Evolutionary conservation across 2,888 invertebrate genomes (phyloP), one percentile per base, ranked within the genome.

Genomic region (Willowsia nigromaculata): DNA sequence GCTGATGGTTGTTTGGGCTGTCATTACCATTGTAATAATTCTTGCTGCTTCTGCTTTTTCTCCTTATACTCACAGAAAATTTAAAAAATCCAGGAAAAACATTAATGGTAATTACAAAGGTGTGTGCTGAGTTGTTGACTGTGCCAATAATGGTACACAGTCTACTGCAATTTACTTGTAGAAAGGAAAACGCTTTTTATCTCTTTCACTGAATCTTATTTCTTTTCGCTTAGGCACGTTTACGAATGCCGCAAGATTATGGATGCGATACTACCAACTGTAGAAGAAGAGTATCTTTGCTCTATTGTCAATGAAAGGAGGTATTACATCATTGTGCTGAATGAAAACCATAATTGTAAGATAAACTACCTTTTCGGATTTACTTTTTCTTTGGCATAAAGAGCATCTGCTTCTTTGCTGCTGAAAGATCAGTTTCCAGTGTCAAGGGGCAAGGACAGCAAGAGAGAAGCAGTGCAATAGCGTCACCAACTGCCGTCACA

Each of bases 371-470:
- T 40, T 56, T n/a, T 71, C 18, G 37, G 18, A 18, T 27, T 13
- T 1, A 11, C 30, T 33, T 37, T 5, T 74, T 43, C 53, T 13
- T 25, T 27, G n/a, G 6, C 18, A 40, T 22, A 53, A 62, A 18
- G 37, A 30, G 56, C 85, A 47, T 56, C 85, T 76, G 76, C 40
- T 30, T 30, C 18, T 37, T 37, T 50, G 13, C 85, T 85, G 74
- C 37, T 84, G 56, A 76, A 85, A 59, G 47, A 62, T 65, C 43
- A 47, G 47, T 88, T 78, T 91, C 71, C 40, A 78, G 37, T 91
- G 91, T 90, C 89, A 91, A 90, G 90, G 91, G 90, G 90, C 91
- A 92, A 90, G 90, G 92, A 87, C 91, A 91, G 50, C 88, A 84
- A 88, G 86, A 86, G 89, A 90, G 85, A 88, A 88, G 22, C 25